A percentile compares a stretch with the other conserved stretches of the same genome.
Evolutionary conservation across 2,797 vertebrate genomes (phyloP).

Genomic region (Poliocrania exsul): DNA sequence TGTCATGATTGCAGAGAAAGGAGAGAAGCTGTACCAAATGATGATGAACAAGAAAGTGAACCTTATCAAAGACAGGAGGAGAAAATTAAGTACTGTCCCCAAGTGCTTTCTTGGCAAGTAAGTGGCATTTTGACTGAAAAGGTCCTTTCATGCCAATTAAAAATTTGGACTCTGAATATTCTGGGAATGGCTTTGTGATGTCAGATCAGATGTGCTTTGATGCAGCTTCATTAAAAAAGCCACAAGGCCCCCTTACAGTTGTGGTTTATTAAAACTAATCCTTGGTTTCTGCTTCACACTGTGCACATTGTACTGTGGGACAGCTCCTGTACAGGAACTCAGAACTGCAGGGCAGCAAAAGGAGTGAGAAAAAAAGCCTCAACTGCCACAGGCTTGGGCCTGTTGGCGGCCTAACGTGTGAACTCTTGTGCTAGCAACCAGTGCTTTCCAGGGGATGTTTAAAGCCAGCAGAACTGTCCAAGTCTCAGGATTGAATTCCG

Average conservation of each 20-base stretch:
- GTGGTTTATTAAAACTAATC: conserved; percentile 36
- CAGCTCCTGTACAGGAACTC: not conserved
- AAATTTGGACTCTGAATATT: conserved; percentile 51
- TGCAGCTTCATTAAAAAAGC: conserved; percentile 42
- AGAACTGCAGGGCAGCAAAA: not conserved
- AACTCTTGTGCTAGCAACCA: not conserved
- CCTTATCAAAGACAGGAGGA: conserved; percentile 93
- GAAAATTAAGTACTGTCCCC: conserved; percentile 95
- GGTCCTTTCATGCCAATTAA: conserved; percentile 32
- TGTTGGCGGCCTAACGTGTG: not conserved
- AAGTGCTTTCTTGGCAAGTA: conserved; percentile 99
- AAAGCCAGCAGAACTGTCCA: not conserved
- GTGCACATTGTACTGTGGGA: not conserved
- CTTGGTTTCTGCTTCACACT: not conserved
- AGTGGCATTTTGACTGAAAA: conserved; percentile 75
- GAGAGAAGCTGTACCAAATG: conserved; percentile 98
- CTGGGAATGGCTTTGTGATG: conserved; percentile 37
- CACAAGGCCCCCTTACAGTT: conserved; percentile 10
- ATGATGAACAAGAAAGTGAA: conserved; percentile 96
- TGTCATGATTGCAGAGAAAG: conserved; percentile 97
- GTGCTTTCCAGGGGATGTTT: not conserved
- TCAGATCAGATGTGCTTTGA: conserved; percentile 32
- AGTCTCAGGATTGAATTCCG: not conserved
- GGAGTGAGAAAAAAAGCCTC: not conserved
- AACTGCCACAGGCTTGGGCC: not conserved